Evolutionary conservation across 2,113 vertebrate species (phyloP), one percentile per base, ranked within the genome.

Genomic region (Phyllostomus hastatus): DNA sequence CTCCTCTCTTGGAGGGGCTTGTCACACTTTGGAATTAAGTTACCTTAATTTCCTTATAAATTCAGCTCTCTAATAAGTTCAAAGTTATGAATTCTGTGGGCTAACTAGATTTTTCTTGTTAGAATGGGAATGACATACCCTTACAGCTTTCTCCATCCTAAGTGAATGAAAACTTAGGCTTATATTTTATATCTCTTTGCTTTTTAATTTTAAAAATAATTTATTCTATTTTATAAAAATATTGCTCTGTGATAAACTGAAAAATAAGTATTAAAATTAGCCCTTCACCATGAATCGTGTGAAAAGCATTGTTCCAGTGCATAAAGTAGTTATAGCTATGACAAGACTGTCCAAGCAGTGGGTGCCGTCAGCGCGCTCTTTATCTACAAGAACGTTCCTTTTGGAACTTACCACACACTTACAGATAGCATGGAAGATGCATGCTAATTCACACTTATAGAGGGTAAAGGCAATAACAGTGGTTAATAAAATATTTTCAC

Each of bases 171-270:
- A 83, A 91, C 17, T 73, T 54, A 46, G 57, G 33, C 26, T 70
- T 90, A 20, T 14, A 41, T 78, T 86, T 87, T 83, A 0, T 86
- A 75, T 24, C 41, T 75, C 43, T 81, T 59, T 86, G 5, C 33
- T 35, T 95, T 76, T 61, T 28, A 4, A 66, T 50, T 41, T 82
- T 50, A 22, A 67, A 92, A 83, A 59, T 82, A 28, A 82, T 86
- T 69, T 82, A 59, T 57, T 78, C 9, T 52, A 31, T 72, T 93
- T 85, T 85, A 84, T 73, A 94, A 80, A 91, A 93, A 28, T 67
- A 75, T 1, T 8, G 10, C 31, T 84, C 38, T 64, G 41, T 72
- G 43, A 92, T 4, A 10, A 22, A 76, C 0, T 92, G 73, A 19
- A 91, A 80, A 84, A 52, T 28, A 61, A 52, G 43, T 31, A 50